A percentile compares a stretch with the other conserved stretches of the same genome.
phyloP scores from a whole-genome alignment of 2,888 invertebrate species.

The Leucoptera coffeella region DNA sequence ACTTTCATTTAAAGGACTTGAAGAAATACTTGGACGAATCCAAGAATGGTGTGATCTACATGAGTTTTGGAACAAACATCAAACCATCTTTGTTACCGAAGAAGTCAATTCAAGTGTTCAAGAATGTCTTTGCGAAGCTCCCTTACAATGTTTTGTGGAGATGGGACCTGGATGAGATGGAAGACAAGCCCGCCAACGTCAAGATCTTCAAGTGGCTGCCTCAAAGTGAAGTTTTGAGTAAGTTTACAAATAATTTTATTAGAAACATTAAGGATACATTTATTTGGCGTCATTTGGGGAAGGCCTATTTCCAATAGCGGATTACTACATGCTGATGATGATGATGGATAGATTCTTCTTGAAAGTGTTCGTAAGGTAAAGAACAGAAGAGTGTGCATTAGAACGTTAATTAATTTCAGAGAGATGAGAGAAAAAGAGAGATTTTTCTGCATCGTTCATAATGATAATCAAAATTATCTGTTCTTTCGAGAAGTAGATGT shows the following conservation, averaged over 20 bases:
- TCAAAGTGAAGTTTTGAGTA: background rate
- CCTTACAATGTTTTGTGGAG: constrained; percentile 35
- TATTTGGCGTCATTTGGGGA: no score
- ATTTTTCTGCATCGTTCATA: no score
- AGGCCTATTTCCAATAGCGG: no score
- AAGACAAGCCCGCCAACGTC: background rate
- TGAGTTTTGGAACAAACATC: constrained; percentile 33
- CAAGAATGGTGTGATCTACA: constrained; percentile 25
- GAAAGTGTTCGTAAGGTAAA: no score
- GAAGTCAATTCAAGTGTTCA: constrained; percentile 14
- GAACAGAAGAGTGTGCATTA: no score
- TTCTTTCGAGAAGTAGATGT: no score
- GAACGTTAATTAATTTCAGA: no score
- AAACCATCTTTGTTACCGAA: constrained; percentile 15
- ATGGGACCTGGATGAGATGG: constrained; percentile 1
- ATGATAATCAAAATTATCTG: no score
- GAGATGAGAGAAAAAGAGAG: no score
- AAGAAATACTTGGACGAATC: constrained; percentile 22
- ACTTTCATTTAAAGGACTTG: constrained; percentile 15
- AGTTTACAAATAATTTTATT: background rate
- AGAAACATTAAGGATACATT: no score
- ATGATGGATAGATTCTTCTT: no score
- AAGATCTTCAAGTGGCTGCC: constrained; percentile 1
- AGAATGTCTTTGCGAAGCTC: constrained; percentile 19
- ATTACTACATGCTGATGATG: no score